These are phyloP conservation scores for Poecilia wingei DNA, from an alignment of 2,797 vertebrate genomes.

Conservation along the genomic window DNA sequence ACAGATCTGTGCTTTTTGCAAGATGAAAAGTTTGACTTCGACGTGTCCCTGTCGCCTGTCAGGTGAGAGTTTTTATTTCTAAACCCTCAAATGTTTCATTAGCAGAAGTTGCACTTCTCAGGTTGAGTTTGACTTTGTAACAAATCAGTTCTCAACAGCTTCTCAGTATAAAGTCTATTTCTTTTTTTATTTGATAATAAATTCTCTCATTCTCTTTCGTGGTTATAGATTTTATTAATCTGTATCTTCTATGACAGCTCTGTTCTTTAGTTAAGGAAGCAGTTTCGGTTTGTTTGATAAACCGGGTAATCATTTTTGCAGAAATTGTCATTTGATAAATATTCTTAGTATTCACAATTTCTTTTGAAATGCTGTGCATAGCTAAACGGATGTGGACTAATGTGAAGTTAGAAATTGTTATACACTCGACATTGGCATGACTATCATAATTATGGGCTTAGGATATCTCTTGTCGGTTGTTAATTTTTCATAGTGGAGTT, in stretches of 20 bases:
- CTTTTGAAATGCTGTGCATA: neutral
- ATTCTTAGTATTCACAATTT: neutral
- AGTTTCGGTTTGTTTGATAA: neutral
- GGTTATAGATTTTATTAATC: neutral
- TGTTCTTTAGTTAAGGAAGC: neutral
- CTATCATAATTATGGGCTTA: neutral
- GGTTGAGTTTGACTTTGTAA: neutral
- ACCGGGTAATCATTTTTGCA: neutral
- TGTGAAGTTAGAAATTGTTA: neutral
- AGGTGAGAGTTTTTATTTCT: constrained; percentile 60
- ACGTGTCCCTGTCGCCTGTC: constrained; percentile 80
- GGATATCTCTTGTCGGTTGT: neutral
- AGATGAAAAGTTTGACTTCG: constrained; percentile 86
- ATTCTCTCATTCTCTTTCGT: neutral
- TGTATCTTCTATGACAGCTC: neutral
- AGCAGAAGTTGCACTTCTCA: neutral
- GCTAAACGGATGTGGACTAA: neutral
- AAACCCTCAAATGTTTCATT: neutral
- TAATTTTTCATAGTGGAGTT: neutral
- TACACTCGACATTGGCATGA: neutral
- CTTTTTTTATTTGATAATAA: neutral
- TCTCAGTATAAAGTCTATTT: neutral
- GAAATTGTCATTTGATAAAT: too few relatives aligned
- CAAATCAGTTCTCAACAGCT: neutral
- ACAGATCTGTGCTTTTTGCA: constrained; percentile 64